These are phyloP conservation scores for Caenorhabditis sp. DNA, from an alignment of 2,888 invertebrate species.

Conservation along the genomic window DNA sequence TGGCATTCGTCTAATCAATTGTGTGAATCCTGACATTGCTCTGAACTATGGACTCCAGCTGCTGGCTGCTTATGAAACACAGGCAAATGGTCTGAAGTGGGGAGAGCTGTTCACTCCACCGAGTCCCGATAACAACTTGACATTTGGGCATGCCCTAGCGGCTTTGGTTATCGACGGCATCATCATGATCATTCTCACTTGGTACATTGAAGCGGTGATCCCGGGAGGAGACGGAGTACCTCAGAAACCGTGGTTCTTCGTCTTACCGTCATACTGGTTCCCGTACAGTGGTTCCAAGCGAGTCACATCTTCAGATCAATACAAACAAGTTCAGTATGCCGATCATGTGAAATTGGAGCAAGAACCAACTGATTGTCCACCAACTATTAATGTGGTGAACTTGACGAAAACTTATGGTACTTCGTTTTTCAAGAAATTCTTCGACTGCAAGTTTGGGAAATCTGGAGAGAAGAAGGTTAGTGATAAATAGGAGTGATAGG, in stretches of 20 bases:
- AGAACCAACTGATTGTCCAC: conserved; percentile 50
- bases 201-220: conserved; percentile 92
- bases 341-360: conserved; percentile 48
- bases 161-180: conserved; percentile 76
- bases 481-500: background rate
- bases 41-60: conserved; percentile 72
- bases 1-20: conserved; percentile 70
- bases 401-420: conserved; percentile 77
- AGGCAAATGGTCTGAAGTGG: conserved; percentile 77
- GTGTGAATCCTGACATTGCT: conserved; percentile 78
- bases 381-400: conserved; percentile 72
- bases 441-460: conserved; percentile 77
- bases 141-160: conserved; percentile 72
- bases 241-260: conserved; percentile 89
- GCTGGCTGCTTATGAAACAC: conserved; percentile 77
- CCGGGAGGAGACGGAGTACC: conserved; percentile 91
- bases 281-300: conserved; percentile 60
- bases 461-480: conserved; percentile 60
- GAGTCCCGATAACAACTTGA: conserved; percentile 73
- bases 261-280: conserved; percentile 78
- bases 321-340: conserved; percentile 14
- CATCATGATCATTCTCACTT: conserved; percentile 89
- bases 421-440: conserved; percentile 77
- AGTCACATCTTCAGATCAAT: conserved; percentile 29
- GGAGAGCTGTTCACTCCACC: conserved; percentile 63